Evolutionary conservation across 2,888 invertebrate genomes (phyloP), one percentile per base, ranked within the genome.

Genomic region (Synanthedon tipuliformis): DNA sequence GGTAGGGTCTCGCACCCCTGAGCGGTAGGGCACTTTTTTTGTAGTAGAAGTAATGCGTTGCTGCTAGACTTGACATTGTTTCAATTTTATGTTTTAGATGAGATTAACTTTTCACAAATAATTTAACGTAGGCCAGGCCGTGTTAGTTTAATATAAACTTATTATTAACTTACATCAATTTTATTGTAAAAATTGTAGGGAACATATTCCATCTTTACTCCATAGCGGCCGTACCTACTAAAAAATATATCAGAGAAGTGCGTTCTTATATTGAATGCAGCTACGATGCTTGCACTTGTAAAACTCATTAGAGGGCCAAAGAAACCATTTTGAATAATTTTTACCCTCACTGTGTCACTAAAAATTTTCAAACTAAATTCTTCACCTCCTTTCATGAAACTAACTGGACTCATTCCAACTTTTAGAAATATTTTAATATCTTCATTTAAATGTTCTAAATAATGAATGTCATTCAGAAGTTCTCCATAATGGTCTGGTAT

Each of bases 221-320:
- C 54, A 50, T 56, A 59, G 7, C 56, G 54, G 41, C 56, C 50
- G 56, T 66, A 68, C 41, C 71, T 60, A 48, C 64, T 60, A 57
- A 77, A 69, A 13, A 81, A 57, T 40, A 83, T 56, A 52, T 68
- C 66, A 0, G 77, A 68, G 40, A 81, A 72, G 53, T 79, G 80
- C 55, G 78, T 78, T 34, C 78, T 69, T 1, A 85, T 61, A 60
- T 73, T 62, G 7, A 68, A 60, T 27, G 73, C 71, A 41, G 72
- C 57, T 48, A 62, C 59, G 5, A 70, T 50, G 65, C 80, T 72
- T 3, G 12, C 41, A 57, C 79, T 63, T 0, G 68, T 61, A 1
- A 86, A 54, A 57, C 67, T 78, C 11, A 86, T 52, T 8, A 69
- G 40, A 0, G 73, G 70, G 15, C 57, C 58, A 1, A 71, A 65